Conservation (phyloP, 2,797 vertebrate genomes). For the Cryptoprocta ferox region DNA sequence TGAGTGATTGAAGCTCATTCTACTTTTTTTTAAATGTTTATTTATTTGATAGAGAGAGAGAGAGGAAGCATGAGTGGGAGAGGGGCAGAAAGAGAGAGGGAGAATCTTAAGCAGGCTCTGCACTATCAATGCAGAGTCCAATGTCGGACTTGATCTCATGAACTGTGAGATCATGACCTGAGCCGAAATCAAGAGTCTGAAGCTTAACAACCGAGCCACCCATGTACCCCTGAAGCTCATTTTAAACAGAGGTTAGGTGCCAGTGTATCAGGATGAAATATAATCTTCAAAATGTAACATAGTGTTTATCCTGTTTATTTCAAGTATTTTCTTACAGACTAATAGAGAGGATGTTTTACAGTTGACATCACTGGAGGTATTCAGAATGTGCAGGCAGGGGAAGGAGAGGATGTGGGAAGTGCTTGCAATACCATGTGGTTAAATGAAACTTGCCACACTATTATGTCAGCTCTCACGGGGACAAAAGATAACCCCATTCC, state of each 20-base stretch:
- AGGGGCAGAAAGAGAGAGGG: too few relatives aligned
- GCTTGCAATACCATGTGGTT: not conserved
- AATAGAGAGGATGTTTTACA: not conserved
- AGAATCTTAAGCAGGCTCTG: too few relatives aligned
- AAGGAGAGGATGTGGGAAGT: too few relatives aligned
- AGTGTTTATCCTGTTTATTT: conserved; percentile 16
- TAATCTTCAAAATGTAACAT: not conserved
- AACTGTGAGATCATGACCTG: too few relatives aligned
- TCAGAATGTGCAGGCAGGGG: not conserved
- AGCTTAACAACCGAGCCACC: too few relatives aligned
- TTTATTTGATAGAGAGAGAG: too few relatives aligned
- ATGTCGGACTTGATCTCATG: too few relatives aligned
- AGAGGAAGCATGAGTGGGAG: too few relatives aligned
- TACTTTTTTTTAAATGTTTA: not conserved
- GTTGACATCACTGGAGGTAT: not conserved
- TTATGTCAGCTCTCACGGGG: not conserved
- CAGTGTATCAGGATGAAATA: not conserved
- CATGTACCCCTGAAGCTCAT: not conserved
- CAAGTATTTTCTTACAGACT: not conserved
- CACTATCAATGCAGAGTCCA: too few relatives aligned
- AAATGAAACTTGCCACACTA: not conserved
- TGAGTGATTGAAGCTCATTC: not conserved
- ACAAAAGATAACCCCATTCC: not conserved
- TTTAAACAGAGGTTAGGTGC: conserved; percentile 47
- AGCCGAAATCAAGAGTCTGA: too few relatives aligned